Evolutionary conservation across 2,797 vertebrate species (phyloP).

Genomic region (Myotis myotis): DNA sequence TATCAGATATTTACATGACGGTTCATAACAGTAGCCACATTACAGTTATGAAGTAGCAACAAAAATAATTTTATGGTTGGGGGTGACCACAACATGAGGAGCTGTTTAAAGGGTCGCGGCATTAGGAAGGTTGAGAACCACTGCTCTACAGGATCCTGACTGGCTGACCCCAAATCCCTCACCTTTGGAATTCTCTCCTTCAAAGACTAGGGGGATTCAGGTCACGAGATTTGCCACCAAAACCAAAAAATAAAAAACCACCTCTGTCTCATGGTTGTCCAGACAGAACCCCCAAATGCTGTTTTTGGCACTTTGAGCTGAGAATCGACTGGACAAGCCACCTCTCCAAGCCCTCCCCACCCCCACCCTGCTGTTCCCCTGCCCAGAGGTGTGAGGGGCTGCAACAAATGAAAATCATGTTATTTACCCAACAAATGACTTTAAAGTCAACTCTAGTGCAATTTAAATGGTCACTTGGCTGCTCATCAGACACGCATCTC

Average conservation of each 20-base stretch:
- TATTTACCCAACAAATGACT: too few relatives aligned
- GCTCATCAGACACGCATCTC: neutral
- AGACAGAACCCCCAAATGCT: neutral
- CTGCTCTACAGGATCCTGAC: neutral
- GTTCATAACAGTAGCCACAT: too few relatives aligned
- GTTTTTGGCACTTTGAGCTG: neutral
- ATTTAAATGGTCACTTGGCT: neutral
- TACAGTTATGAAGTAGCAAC: too few relatives aligned
- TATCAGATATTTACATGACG: too few relatives aligned
- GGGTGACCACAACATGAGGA: too few relatives aligned
- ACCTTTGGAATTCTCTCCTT: neutral
- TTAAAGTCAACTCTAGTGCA: neutral
- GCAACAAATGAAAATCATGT: neutral
- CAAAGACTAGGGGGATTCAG: neutral
- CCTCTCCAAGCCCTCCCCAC: rapidly evolving
- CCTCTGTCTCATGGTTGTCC: neutral
- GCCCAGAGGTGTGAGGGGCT: rapidly evolving
- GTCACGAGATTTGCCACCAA: neutral
- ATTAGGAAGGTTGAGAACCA: too few relatives aligned
- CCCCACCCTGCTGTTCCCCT: rapidly evolving
- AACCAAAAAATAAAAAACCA: neutral
- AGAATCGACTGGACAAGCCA: neutral
- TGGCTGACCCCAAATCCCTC: neutral
- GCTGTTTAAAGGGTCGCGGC: too few relatives aligned
- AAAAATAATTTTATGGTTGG: too few relatives aligned